Evolutionary conservation across 2,797 vertebrate species (phyloP).

Genomic region (Chlorospingus semifuscus): DNA sequence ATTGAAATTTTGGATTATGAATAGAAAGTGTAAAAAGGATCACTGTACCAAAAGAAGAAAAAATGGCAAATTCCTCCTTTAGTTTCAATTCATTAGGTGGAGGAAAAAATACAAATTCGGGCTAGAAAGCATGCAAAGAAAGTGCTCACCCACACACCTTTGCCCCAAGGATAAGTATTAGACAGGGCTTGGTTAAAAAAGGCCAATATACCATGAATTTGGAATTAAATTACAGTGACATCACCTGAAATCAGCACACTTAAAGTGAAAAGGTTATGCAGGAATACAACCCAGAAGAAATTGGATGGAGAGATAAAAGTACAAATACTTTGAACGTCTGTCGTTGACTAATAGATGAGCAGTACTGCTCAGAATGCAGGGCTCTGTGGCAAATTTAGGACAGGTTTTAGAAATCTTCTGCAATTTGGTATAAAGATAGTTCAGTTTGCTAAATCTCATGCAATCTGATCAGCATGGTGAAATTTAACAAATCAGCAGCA

Average conservation of each 20-base stretch:
- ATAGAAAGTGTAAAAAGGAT: neutral
- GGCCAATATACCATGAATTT: neutral
- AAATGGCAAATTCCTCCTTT: neutral
- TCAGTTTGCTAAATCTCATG: neutral
- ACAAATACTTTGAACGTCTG: neutral
- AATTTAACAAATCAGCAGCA: neutral
- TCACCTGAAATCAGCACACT: neutral
- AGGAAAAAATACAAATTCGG: neutral
- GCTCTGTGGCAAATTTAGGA: neutral
- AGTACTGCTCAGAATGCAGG: neutral
- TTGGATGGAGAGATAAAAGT: neutral
- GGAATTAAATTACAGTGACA: neutral
- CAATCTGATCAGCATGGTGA: neutral
- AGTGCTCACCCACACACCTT: rapidly evolving
- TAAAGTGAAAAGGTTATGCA: neutral
- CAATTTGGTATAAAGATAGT: neutral
- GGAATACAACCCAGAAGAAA: neutral
- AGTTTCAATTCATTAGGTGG: neutral
- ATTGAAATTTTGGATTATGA: neutral
- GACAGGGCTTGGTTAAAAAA: neutral
- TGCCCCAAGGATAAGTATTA: neutral
- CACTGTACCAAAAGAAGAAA: neutral
- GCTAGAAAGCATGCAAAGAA: neutral
- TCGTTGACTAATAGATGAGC: neutral
- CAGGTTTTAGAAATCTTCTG: neutral